A percentile compares a stretch with the other conserved stretches of the same genome.
These are phyloP conservation scores for Drosophila leontia DNA, from an alignment of 1,140 invertebrate genomes.

Conservation along the genomic window DNA sequence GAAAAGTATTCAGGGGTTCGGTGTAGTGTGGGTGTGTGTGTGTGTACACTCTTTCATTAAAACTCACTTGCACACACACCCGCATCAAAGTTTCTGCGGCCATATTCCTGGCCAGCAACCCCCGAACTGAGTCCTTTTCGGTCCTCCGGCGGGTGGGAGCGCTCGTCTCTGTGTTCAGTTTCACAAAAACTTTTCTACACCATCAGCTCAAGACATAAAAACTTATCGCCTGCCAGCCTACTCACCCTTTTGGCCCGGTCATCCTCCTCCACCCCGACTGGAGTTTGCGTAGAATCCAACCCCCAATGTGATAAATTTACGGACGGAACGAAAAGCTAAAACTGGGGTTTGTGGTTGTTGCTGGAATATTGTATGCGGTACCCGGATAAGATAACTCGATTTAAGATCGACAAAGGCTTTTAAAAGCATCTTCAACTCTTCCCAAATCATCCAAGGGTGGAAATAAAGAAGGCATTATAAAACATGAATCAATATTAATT, in stretches of 20 bases:
- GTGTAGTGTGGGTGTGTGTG: constrained; percentile 14
- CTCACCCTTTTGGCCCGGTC: constrained; percentile 21
- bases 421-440: not conserved
- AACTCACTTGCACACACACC: constrained; percentile 56
- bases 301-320: constrained; percentile 50
- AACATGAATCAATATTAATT: not conserved
- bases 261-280: constrained; percentile 17
- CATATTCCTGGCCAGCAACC: constrained; percentile 69
- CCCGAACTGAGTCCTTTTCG: constrained; percentile 33
- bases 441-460: not conserved
- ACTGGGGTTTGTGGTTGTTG: constrained; percentile 31
- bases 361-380: constrained; percentile 21
- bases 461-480: not conserved
- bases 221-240: constrained; percentile 72
- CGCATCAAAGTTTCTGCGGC: constrained; percentile 74
- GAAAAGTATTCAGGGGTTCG: constrained; percentile 40
- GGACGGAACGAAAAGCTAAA: constrained; percentile 7
- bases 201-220: constrained; percentile 83
- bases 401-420: not conserved
- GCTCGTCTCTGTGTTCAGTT: constrained; percentile 47
- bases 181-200: constrained; percentile 79
- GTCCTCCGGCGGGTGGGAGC: constrained; percentile 9
- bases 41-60: constrained; percentile 55
- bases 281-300: constrained; percentile 66
- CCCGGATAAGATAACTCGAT: constrained; percentile 26